Conservation (phyloP, 2,113 vertebrate species). For the Dolichallabes microphthalmus region DNA sequence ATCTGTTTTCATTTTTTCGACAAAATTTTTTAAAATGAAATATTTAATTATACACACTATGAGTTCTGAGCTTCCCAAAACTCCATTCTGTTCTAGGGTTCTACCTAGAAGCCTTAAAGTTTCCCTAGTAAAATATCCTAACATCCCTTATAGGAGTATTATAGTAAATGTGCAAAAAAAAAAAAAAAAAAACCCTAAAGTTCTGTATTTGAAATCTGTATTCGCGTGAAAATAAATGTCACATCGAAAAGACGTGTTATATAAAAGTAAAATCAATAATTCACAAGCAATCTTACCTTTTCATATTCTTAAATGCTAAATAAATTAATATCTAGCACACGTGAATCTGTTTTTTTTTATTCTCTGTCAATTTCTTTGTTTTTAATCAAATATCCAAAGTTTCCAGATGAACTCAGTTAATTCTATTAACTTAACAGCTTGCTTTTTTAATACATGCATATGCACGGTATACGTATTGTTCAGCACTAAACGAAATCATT, state of each 20-base stretch:
- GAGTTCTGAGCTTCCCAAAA: not conserved
- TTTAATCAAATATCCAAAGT: not conserved
- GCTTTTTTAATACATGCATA: not conserved
- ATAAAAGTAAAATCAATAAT: not conserved
- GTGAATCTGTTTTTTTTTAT: not conserved
- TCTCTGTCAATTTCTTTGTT: not conserved
- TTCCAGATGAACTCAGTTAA: not conserved
- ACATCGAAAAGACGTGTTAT: too few species aligned
- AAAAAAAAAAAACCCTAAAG: too few species aligned
- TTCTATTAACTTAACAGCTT: not conserved
- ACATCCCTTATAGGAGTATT: not conserved
- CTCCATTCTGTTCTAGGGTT: not conserved
- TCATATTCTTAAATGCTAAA: too few species aligned
- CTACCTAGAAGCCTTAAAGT: not conserved
- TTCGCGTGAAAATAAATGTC: not conserved
- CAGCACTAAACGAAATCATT: constrained; percentile 13
- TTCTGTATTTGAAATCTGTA: not conserved
- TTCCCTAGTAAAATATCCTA: not conserved
- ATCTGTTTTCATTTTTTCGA: too few species aligned
- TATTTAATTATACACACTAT: not conserved
- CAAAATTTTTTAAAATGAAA: too few species aligned
- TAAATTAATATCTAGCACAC: not conserved
- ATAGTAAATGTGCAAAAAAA: too few species aligned
- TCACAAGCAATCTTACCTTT: too few species aligned
- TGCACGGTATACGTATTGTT: constrained; percentile 8